phyloP scores from a whole-genome alignment of 2,888 invertebrate genomes.

The Cistogaster globosa region DNA sequence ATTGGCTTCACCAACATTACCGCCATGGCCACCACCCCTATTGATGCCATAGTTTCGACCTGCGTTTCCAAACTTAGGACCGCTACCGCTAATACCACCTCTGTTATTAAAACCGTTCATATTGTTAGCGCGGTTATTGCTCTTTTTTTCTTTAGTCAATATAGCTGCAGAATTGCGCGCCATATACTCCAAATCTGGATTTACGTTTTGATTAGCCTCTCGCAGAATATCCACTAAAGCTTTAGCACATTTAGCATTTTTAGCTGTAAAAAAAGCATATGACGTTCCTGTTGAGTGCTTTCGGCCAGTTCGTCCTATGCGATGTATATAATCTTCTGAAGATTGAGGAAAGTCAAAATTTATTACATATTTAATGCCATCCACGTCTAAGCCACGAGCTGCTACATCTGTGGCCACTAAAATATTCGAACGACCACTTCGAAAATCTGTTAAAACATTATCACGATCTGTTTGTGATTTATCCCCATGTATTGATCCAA shows the following conservation, averaged over 20 bases:
- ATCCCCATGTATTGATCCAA: constrained; percentile 96
- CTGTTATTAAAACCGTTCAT: constrained; percentile 82
- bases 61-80: constrained; percentile 67
- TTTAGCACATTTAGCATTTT: constrained; percentile 92
- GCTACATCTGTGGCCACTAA: constrained; percentile 98
- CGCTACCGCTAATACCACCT: constrained; percentile 63
- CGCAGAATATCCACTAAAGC: constrained; percentile 93
- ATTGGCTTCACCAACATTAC: constrained; percentile 64
- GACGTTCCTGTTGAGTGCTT: constrained; percentile 94
- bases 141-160: constrained; percentile 66
- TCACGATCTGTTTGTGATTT: constrained; percentile 97
- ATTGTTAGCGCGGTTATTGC: constrained; percentile 82
- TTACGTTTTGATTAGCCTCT: constrained; percentile 95
- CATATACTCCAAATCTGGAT: constrained; percentile 92
- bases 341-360: constrained; percentile 98
- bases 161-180: constrained; percentile 84
- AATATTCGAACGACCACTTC: constrained; percentile 92
- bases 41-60: constrained; percentile 66
- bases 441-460: constrained; percentile 94
- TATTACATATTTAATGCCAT: constrained; percentile 97
- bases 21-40: constrained; percentile 67
- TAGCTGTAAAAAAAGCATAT: constrained; percentile 96
- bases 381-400: constrained; percentile 96
- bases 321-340: constrained; percentile 97
- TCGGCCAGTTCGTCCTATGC: constrained; percentile 96